Conservation (phyloP, 2,797 vertebrate genomes). For the Lindbergichthys nudifrons region DNA sequence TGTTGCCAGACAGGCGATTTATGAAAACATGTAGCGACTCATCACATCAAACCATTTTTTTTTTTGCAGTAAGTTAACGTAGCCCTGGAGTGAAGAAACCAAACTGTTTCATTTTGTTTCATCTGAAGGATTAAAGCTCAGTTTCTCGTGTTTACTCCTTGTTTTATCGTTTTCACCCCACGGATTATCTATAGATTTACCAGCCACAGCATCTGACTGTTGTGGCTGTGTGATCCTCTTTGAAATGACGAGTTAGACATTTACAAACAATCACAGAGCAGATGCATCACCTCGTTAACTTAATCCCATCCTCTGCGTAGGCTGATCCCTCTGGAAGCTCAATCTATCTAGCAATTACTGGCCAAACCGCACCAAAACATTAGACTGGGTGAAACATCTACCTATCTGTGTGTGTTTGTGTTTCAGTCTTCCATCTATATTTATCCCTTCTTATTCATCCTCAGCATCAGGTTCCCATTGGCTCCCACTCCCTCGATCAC, state of each 20-base stretch:
- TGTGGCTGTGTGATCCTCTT: constrained; percentile 64
- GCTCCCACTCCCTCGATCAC: constrained; percentile 21
- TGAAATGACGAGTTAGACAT: constrained; percentile 46
- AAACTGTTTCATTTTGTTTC: constrained; percentile 13
- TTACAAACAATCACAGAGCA: constrained; percentile 68
- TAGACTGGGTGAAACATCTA: background rate
- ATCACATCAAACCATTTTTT: constrained; percentile 42
- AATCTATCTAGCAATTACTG: constrained; percentile 63
- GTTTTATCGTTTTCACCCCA: constrained; percentile 48
- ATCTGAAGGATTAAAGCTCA: constrained; percentile 46
- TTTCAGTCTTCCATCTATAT: constrained; percentile 27
- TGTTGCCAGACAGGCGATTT: constrained; percentile 36
- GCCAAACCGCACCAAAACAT: constrained; percentile 41
- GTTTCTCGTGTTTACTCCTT: constrained; percentile 22
- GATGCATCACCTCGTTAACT: constrained; percentile 74
- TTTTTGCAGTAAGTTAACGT: constrained; percentile 21
- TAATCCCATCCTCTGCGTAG: constrained; percentile 61
- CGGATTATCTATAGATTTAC: constrained; percentile 64
- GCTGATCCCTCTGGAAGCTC: constrained; percentile 53
- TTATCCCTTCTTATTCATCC: constrained; percentile 31
- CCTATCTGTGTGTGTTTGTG: background rate
- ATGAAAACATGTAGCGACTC: constrained; percentile 24
- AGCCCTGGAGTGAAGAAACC: background rate
- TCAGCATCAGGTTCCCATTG: constrained; percentile 3
- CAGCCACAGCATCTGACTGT: constrained; percentile 42